Base-by-base conservation (phyloP, 1,140 invertebrate genomes). In the Drosophila lacteicornis region DNA sequence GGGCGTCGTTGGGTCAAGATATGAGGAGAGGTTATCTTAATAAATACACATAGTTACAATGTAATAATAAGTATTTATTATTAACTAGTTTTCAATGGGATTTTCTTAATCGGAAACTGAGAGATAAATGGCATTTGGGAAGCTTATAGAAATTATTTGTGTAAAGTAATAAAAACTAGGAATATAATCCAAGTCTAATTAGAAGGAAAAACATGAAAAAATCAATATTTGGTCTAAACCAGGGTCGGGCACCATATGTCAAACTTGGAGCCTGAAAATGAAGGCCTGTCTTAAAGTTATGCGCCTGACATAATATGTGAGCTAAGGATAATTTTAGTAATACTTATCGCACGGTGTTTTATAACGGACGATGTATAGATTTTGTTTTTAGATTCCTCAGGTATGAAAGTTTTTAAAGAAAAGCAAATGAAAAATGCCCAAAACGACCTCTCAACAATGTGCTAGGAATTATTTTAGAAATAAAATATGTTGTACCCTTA, bases 141-240 rank as follows among this genome's bases (percentile, higher is more conserved):
- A 46, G 17, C 2, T 22, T 13, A 22, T 4, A 13, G 1, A 46
- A 12, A 13, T 12, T 13, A 12, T 12, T 46, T 15, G 22, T 47
- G 13, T n/a, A 42, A 42, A 6, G 15, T 15, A 42, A 13, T 13
- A 8, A 2, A n/a, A 42, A 42, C 40, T n/a, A 42, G 7, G 15
- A 0, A n/a, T 2, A n/a, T 6, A n/a, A 7, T 7, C 1, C 8
- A 9, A 15, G 13, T 1, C 1, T 25, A 3, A 3, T 13, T 3
- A 13, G 4, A 38, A 8, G 3, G 15, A 6, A 27, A 27, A 47
- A 0, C 6, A 2, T n/a, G 0, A n/a, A 7, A n/a, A 42, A n/a
- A 7, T 42, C 33, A 7, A n/a, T 2, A n/a, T n/a, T 7, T 7
- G 2, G 15, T 0, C 15, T 6, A 42, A 2, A 5, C 40, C 40